Conservation (phyloP, 1,140 invertebrate species). For the Hycleus cichorii region DNA sequence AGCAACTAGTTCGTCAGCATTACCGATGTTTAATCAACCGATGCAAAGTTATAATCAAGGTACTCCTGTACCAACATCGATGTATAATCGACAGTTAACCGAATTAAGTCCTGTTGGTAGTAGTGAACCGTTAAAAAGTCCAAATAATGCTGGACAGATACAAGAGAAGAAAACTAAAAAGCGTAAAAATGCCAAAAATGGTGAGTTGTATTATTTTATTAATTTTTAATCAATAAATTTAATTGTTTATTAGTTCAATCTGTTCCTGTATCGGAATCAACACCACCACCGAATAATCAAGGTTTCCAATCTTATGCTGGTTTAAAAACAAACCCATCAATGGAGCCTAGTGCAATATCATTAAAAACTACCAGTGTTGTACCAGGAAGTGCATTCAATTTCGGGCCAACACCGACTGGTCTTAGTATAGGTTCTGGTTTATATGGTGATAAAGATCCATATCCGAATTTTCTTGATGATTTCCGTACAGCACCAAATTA, state of each 20-base stretch:
- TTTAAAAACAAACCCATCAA: slow-evolving; percentile 40
- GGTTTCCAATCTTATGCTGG: slow-evolving; percentile 50
- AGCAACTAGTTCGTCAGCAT: slow-evolving; percentile 34
- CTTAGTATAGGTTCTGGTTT: slow-evolving; percentile 44
- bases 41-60: slow-evolving; percentile 23
- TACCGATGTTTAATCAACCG: slow-evolving; percentile 37
- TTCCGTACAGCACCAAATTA: slow-evolving; percentile 48
- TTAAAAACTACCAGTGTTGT: slow-evolving; percentile 55
- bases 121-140: slow-evolving; percentile 4
- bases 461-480: slow-evolving; percentile 55
- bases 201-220: slow-evolving; percentile 10
- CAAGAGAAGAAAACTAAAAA: slow-evolving; percentile 25
- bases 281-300: slow-evolving; percentile 29
- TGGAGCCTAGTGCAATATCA: slow-evolving; percentile 49
- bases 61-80: slow-evolving; percentile 9
- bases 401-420: slow-evolving; percentile 50
- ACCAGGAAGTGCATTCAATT: slow-evolving; percentile 62
- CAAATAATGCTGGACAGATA: slow-evolving; percentile 2
- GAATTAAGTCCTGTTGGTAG: slow-evolving; percentile 19
- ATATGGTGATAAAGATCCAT: slow-evolving; percentile 50
- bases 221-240: background rate
- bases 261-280: slow-evolving; percentile 7
- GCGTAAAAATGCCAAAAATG: slow-evolving; percentile 18
- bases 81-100: slow-evolving; percentile 29
- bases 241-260: background rate